Conservation (phyloP, 92 coral and sea anemone genomes). For the Porites rus region DNA sequence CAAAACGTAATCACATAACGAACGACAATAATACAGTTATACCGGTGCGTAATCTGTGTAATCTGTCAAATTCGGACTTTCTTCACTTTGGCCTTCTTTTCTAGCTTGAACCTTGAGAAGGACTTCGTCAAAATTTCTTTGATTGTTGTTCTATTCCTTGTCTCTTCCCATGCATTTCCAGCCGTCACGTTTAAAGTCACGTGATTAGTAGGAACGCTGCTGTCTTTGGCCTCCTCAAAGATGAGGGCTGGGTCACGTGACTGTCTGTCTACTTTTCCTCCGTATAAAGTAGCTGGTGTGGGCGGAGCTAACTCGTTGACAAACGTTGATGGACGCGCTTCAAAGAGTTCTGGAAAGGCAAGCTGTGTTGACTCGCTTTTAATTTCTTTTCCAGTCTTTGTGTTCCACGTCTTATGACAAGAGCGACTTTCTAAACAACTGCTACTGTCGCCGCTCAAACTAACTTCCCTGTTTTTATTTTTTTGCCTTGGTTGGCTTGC, state of each 20-base stretch:
- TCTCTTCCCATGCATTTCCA: conserved; percentile 23
- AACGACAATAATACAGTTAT: too few relatives aligned
- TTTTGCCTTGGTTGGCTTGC: background rate
- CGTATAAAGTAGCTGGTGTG: background rate
- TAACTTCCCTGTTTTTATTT: background rate
- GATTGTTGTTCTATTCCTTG: background rate
- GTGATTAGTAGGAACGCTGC: background rate
- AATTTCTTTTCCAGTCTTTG: conserved; percentile 9
- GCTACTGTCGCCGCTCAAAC: background rate
- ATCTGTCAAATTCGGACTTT: conserved; percentile 11
- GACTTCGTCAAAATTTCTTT: background rate
- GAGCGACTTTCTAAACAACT: background rate
- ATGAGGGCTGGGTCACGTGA: conserved; percentile 30
- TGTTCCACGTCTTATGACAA: background rate
- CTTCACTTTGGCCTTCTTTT: conserved; percentile 17
- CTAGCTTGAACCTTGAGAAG: conserved; percentile 4
- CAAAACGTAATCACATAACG: too few relatives aligned
- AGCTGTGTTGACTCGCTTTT: background rate
- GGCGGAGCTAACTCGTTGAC: background rate
- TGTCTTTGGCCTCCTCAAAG: background rate
- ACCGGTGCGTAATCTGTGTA: too few relatives aligned
- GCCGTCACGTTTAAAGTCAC: conserved; percentile 22
- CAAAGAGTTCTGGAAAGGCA: background rate
- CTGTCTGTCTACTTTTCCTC: background rate
- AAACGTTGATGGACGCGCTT: background rate